A percentile compares a stretch with the other conserved stretches of the same genome.
Conservation (phyloP, 2,888 invertebrate species). For the Heliconius ismenius region DNA sequence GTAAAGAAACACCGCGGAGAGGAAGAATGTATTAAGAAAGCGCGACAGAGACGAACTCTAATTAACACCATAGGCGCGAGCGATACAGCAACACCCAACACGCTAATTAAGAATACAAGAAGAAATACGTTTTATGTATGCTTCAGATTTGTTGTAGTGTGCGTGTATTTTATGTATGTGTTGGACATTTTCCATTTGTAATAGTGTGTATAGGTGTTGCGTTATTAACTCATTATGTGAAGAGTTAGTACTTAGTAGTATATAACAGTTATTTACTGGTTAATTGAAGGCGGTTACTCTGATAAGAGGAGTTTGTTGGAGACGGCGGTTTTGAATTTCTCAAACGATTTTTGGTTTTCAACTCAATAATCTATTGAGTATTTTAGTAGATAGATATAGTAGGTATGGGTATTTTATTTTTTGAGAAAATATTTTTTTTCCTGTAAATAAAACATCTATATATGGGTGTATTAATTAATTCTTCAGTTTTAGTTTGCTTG, state of each 20-base stretch:
- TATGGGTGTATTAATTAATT: too few relatives aligned
- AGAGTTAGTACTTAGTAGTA: constrained; percentile 67
- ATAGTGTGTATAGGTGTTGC: constrained; percentile 66
- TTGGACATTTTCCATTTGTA: constrained; percentile 66
- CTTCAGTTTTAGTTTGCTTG: too few relatives aligned
- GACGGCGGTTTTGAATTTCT: constrained; percentile 62
- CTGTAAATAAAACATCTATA: too few relatives aligned
- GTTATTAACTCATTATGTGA: constrained; percentile 82
- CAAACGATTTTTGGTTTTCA: constrained; percentile 56
- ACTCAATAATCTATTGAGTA: constrained; percentile 49
- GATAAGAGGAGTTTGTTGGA: constrained; percentile 67
- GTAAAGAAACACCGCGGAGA: constrained; percentile 81
- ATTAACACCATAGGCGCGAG: constrained; percentile 73
- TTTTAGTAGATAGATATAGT: constrained; percentile 14
- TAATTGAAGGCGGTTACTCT: constrained; percentile 78
- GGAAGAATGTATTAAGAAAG: constrained; percentile 83
- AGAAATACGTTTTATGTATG: constrained; percentile 83
- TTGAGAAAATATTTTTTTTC: too few relatives aligned
- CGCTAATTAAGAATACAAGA: constrained; percentile 88
- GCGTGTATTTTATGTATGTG: constrained; percentile 59
- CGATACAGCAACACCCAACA: constrained; percentile 71
- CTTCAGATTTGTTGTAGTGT: constrained; percentile 60
- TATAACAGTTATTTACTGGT: constrained; percentile 76
- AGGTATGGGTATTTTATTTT: too few relatives aligned
- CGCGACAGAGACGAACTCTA: constrained; percentile 78